Conservation (phyloP, 2,113 vertebrate species). For the Tapirus terrestris region DNA sequence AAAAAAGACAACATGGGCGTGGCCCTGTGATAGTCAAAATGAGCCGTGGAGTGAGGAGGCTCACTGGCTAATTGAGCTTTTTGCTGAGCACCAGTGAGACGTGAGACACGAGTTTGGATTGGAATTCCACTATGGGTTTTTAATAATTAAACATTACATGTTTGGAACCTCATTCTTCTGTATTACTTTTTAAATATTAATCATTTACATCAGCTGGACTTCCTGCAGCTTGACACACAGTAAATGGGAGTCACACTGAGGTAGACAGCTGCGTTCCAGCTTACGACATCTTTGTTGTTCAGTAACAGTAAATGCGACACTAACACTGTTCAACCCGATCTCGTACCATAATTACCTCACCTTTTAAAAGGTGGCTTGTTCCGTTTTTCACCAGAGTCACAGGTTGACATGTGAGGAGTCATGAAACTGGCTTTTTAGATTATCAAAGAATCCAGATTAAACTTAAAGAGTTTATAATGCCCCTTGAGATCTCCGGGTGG, state of each 20-base stretch:
- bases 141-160: constrained; percentile 90
- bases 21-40: not conserved
- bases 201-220: constrained; percentile 88
- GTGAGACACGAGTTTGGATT: constrained; percentile 77
- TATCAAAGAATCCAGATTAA: constrained; percentile 5
- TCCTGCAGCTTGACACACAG: constrained; percentile 81
- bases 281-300: constrained; percentile 73
- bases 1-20: not conserved
- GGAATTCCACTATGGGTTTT: constrained; percentile 88
- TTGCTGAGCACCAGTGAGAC: constrained; percentile 76
- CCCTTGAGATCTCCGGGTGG: not conserved
- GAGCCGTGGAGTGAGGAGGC: not conserved
- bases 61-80: constrained; percentile 82
- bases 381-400: not conserved
- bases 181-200: constrained; percentile 91
- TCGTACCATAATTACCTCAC: not conserved
- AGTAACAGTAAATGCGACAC: constrained; percentile 38
- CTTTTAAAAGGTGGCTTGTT: not conserved
- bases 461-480: constrained; percentile 10
- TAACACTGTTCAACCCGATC: not conserved
- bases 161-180: constrained; percentile 87
- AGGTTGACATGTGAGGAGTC: too few relatives aligned
- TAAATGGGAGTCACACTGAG: constrained; percentile 80
- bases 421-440: constrained; percentile 12
- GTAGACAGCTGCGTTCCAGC: constrained; percentile 72